Evolutionary conservation across 2,888 invertebrate genomes (phyloP).

Genomic region (Cephus sareptanus): DNA sequence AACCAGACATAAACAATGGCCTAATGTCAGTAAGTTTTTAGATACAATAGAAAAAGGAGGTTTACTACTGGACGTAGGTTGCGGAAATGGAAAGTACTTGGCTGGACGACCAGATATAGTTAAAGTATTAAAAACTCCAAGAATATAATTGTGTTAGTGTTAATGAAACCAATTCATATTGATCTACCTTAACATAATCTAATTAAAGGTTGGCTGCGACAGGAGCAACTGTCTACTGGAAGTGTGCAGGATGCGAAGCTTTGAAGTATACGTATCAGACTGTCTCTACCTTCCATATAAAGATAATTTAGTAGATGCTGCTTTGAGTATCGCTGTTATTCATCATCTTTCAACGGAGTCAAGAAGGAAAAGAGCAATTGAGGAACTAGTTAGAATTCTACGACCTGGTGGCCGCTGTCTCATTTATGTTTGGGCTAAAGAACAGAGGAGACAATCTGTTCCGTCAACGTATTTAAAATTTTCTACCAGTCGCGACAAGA

Average conservation of each 20-base stretch:
- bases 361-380: conserved; percentile 79
- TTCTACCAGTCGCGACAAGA: conserved; percentile 41
- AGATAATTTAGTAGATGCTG: conserved; percentile 78
- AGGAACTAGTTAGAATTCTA: conserved; percentile 81
- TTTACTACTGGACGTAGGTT: conserved; percentile 90
- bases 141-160: neutral
- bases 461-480: conserved; percentile 79
- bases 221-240: conserved; percentile 76
- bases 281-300: conserved; percentile 80
- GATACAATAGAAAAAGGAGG: conserved; percentile 74
- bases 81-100: conserved; percentile 98
- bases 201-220: conserved; percentile 81
- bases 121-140: conserved; percentile 37
- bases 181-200: conserved; percentile 1
- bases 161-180: conserved; percentile 4
- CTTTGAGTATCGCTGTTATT: conserved; percentile 94
- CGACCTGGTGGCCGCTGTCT: conserved; percentile 80
- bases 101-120: conserved; percentile 38
- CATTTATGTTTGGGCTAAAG: conserved; percentile 97
- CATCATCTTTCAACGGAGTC: conserved; percentile 91
- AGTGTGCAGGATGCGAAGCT: conserved; percentile 73
- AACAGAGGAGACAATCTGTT: conserved; percentile 77
- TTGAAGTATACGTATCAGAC: conserved; percentile 81
- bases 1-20: conserved; percentile 96
- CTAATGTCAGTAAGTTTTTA: conserved; percentile 86